Percentiles rank a stretch among this genome's conserved stretches.
Conservation (phyloP, 2,113 vertebrate genomes). For the Sturnus vulgaris region DNA sequence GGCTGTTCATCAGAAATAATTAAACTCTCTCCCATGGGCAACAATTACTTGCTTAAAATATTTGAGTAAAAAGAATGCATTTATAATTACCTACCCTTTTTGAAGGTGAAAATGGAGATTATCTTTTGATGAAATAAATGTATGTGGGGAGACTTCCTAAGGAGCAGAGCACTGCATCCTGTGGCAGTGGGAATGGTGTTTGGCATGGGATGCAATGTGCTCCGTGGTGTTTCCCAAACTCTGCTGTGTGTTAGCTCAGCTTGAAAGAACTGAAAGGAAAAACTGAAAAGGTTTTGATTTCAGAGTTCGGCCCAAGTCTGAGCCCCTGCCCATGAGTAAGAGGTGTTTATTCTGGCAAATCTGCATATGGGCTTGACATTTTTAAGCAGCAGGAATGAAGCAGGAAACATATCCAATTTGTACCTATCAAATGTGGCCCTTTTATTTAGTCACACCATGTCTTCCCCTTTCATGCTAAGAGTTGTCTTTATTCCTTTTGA, state of each 20-base stretch:
- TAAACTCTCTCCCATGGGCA: conserved; percentile 79
- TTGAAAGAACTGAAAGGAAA: neutral
- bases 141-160: neutral
- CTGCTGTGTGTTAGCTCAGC: neutral
- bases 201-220: neutral
- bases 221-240: neutral
- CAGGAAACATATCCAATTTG: conserved; percentile 23
- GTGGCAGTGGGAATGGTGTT: neutral
- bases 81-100: conserved; percentile 75
- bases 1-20: conserved; percentile 79
- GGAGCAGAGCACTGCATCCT: neutral
- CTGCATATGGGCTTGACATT: neutral
- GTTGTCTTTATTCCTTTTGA: conserved; percentile 58
- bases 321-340: neutral
- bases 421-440: conserved; percentile 40
- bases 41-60: conserved; percentile 80
- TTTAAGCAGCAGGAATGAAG: conserved; percentile 18
- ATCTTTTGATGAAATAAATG: conserved; percentile 66
- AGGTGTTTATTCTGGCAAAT: neutral
- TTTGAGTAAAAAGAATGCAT: conserved; percentile 74
- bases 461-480: conserved; percentile 25
- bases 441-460: conserved; percentile 36
- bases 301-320: neutral
- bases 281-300: neutral
- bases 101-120: conserved; percentile 76